A percentile compares a stretch with the other conserved stretches of the same genome.
These are phyloP conservation scores for Lasiommata megera DNA, from an alignment of 2,888 invertebrate genomes.

Conservation along the genomic window DNA sequence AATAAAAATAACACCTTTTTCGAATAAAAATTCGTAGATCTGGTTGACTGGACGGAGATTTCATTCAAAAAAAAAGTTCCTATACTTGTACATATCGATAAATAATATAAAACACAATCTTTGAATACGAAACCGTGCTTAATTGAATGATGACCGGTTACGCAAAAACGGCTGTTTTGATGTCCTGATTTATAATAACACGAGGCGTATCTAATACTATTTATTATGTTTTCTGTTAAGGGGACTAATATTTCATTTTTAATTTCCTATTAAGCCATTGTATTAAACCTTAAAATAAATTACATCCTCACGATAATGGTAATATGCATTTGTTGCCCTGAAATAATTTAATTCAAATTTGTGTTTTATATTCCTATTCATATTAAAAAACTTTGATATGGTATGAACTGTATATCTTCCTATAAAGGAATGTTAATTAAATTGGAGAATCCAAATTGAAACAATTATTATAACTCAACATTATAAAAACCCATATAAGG, in stretches of 20 bases:
- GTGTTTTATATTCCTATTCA: neutral
- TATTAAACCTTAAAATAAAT: neutral
- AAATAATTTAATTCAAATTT: neutral
- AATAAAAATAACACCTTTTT: constrained; percentile 4
- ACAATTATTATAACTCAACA: no score
- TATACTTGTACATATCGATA: neutral
- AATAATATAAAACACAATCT: neutral
- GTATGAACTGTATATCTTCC: no score
- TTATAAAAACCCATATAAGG: neutral
- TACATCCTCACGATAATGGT: constrained; percentile 1
- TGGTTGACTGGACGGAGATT: neutral
- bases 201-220: neutral
- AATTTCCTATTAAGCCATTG: neutral
- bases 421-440: no score
- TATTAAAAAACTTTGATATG: no score
- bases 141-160: constrained; percentile 28
- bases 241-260: neutral
- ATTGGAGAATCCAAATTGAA: no score
- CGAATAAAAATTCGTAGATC: neutral
- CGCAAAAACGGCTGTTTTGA: constrained; percentile 31
- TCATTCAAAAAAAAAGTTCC: neutral
- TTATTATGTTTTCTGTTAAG: neutral
- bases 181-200: neutral
- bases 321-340: neutral
- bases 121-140: constrained; percentile 27